Evolutionary conservation across 35 echinoderm and acorn worm genomes (phyloP), one percentile per base, ranked within the genome.

Genomic region (Nesometra sesokonis): DNA sequence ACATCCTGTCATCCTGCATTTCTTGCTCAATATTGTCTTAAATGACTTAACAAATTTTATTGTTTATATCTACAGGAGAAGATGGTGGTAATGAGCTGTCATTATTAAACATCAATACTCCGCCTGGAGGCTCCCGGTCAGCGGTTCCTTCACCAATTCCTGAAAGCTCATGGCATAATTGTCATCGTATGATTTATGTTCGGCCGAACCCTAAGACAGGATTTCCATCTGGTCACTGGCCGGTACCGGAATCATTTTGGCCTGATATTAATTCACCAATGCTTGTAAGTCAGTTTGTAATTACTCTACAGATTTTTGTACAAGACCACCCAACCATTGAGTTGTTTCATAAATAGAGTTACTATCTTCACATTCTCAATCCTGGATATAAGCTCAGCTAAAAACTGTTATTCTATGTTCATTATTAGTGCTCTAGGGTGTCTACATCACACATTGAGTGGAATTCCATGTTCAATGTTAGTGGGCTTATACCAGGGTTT

Each of bases 191-290:
- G 37, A 98, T 98, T 77, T 93, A 98, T 77, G 95, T 98, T 34
- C 57, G 92, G 77, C 95, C 95, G 34, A 98, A 98, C 36, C 93
- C 95, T 0, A 98, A 98, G 88, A 98, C 92, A 17, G 95, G 95
- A 21, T 46, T 98, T 11, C 95, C 95, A 8, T 87, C 94, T 34
- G 95, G 95, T 27, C 95, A 98, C 36, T 98, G 95, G 95, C 95
- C 95, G 5, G 90, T 98, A 7, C 95, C 95, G 11, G 95, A 98
- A 84, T 89, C 92, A 0, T 98, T 94, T 87, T 98, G 95, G 95
- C 95, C 95, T 7, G 95, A 98, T 87, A 85, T 88, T 4, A 91
- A 93, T 78, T 92, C 95, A 4, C 95, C 95, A 21, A 85, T 93
- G 67, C 43, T 98, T 83, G 95, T 98, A 82, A 88, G 92, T 43